These are phyloP conservation scores for Sardinella longiceps DNA, from an alignment of 2,797 vertebrate genomes.

Conservation along the genomic window DNA sequence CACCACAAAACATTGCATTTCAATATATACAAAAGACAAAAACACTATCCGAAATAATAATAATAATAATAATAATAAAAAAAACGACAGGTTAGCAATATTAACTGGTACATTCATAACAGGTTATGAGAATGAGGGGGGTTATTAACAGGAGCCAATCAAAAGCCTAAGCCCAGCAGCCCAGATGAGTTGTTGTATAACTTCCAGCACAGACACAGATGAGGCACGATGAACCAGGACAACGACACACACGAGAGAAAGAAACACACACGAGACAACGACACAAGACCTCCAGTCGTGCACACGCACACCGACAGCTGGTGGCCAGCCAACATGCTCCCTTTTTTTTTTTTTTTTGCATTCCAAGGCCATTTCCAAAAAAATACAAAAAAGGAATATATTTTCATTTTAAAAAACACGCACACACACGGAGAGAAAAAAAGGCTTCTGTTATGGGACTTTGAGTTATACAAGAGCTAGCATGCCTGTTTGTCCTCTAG, in stretches of 20 bases:
- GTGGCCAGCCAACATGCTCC: constrained; percentile 63
- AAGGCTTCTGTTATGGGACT: constrained; percentile 28
- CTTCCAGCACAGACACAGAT: constrained; percentile 51
- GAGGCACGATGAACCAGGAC: constrained; percentile 16
- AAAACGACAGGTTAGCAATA: neutral
- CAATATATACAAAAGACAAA: constrained; percentile 18
- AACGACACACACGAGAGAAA: constrained; percentile 28
- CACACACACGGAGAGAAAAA: no score
- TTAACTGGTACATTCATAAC: constrained; percentile 12
- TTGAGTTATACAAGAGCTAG: neutral
- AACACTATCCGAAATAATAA: neutral
- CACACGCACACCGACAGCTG: constrained; percentile 53
- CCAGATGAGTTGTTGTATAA: constrained; percentile 59
- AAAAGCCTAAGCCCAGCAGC: constrained; percentile 29
- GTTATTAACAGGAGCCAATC: constrained; percentile 40
- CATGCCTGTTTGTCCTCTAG: constrained; percentile 36
- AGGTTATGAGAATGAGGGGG: constrained; percentile 8
- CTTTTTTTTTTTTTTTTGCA: constrained; percentile 72
- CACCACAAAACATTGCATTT: neutral
- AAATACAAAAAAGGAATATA: neutral
- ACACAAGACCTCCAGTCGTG: constrained; percentile 58
- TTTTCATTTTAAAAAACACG: constrained; percentile 33
- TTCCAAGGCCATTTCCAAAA: constrained; percentile 79
- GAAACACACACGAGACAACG: constrained; percentile 43
- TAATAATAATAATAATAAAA: no score